Percentiles rank a stretch among this genome's conserved stretches.
phyloP scores from a whole-genome alignment of 2,113 vertebrate genomes.

The Gulo gulo region DNA sequence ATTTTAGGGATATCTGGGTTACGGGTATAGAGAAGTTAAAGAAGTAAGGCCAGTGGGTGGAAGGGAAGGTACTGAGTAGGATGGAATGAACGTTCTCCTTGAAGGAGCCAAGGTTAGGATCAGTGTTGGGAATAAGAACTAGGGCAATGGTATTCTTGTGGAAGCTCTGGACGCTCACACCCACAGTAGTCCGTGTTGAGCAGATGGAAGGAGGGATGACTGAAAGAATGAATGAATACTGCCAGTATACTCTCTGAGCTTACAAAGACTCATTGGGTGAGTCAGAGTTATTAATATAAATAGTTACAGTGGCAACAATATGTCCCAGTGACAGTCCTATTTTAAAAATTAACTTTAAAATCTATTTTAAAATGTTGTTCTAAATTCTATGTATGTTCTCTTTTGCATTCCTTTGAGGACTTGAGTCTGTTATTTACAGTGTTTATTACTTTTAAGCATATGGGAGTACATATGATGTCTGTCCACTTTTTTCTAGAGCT shows the following conservation, averaged over 20 bases:
- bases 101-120: background rate
- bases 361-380: conserved; percentile 58
- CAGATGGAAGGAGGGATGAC: background rate
- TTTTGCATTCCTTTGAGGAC: conserved; percentile 55
- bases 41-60: background rate
- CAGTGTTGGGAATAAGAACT: background rate
- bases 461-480: conserved; percentile 66
- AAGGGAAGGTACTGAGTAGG: background rate
- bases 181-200: background rate
- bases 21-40: background rate
- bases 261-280: conserved; percentile 29
- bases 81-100: background rate
- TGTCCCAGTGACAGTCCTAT: conserved; percentile 47
- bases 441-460: conserved; percentile 75
- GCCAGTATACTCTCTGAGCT: conserved; percentile 2
- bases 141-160: background rate
- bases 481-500: conserved; percentile 52
- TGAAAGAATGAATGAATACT: conserved; percentile 52
- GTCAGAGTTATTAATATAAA: conserved; percentile 70
- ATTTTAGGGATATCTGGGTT: conserved; percentile 29
- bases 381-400: conserved; percentile 1
- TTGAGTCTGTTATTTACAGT: conserved; percentile 62
- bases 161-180: background rate
- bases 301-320: conserved; percentile 23
- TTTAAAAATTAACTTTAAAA: conserved; percentile 67